A percentile compares a stretch with the other conserved stretches of the same genome.
Evolutionary conservation across 2,888 invertebrate genomes (phyloP).

Genomic region (Drosophila tanythrix): DNA sequence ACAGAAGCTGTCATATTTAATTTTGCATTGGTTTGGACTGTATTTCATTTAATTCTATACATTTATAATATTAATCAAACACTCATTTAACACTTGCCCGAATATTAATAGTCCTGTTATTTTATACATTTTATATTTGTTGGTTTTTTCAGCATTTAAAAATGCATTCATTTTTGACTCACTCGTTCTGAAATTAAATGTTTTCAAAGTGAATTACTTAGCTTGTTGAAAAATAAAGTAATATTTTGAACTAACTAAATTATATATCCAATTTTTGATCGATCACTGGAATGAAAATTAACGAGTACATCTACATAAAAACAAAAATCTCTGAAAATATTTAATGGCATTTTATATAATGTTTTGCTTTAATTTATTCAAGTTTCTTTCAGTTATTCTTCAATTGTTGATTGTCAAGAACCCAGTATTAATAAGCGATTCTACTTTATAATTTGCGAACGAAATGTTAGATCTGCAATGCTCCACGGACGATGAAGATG

Average conservation of each 20-base stretch:
- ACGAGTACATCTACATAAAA: neutral
- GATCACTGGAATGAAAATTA: neutral
- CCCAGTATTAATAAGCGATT: neutral
- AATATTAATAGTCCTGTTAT: conserved; percentile 2
- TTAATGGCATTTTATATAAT: neutral
- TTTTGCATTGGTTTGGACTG: conserved; percentile 43
- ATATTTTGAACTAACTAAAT: neutral
- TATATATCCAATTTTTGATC: neutral
- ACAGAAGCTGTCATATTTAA: conserved; percentile 40
- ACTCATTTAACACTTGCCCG: neutral
- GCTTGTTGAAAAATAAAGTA: neutral
- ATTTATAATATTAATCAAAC: neutral
- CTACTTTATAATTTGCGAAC: neutral
- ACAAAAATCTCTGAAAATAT: neutral
- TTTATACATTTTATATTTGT: neutral
- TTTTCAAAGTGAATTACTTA: neutral
- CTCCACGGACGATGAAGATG: conserved; percentile 89
- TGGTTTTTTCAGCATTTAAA: conserved; percentile 1
- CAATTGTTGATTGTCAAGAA: neutral
- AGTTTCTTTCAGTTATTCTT: conserved; percentile 35
- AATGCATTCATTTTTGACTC: conserved; percentile 11
- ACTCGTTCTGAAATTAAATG: neutral
- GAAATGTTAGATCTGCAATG: conserved; percentile 87
- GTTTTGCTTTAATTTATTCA: neutral
- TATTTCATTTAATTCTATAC: conserved; percentile 12